Percentiles rank a stretch among this genome's conserved stretches.
phyloP scores from a whole-genome alignment of 2,888 invertebrate species.

The Polietes domitor region DNA sequence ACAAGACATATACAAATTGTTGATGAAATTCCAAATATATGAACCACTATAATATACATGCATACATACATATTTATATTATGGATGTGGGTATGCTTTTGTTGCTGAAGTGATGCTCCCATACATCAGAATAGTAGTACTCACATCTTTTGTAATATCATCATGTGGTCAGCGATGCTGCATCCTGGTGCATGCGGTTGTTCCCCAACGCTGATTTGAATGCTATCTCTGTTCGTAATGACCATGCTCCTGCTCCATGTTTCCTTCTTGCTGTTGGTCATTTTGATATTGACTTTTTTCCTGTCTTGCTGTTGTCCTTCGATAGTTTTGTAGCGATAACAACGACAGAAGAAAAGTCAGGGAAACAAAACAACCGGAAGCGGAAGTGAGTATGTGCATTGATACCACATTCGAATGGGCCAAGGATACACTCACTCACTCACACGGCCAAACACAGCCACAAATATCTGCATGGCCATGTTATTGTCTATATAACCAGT shows the following conservation, averaged over 20 bases:
- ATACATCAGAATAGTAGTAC: background rate
- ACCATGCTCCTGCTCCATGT: background rate
- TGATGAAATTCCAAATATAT: no score
- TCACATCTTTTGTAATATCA: constrained; percentile 17
- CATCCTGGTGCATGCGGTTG: constrained; percentile 30
- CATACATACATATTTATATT: no score
- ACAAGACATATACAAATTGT: no score
- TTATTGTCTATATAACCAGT: no score
- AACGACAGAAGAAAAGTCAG: constrained; percentile 22
- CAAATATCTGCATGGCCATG: no score
- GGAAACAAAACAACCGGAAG: constrained; percentile 39
- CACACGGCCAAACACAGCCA: constrained; percentile 4
- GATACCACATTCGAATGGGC: constrained; percentile 32
- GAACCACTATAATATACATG: no score
- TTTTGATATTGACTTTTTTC: constrained; percentile 34
- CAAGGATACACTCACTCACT: constrained; percentile 16
- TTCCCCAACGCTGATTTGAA: constrained; percentile 39
- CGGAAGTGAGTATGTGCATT: constrained; percentile 49
- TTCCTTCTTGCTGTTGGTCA: constrained; percentile 33
- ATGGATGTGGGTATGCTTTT: no score
- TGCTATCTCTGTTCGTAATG: constrained; percentile 40
- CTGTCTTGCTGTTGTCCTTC: constrained; percentile 44
- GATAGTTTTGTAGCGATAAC: constrained; percentile 51
- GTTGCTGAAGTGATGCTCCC: background rate
- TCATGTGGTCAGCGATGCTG: background rate